Evolutionary conservation across 2,888 invertebrate species (phyloP).

Genomic region (Nycteola revayana): DNA sequence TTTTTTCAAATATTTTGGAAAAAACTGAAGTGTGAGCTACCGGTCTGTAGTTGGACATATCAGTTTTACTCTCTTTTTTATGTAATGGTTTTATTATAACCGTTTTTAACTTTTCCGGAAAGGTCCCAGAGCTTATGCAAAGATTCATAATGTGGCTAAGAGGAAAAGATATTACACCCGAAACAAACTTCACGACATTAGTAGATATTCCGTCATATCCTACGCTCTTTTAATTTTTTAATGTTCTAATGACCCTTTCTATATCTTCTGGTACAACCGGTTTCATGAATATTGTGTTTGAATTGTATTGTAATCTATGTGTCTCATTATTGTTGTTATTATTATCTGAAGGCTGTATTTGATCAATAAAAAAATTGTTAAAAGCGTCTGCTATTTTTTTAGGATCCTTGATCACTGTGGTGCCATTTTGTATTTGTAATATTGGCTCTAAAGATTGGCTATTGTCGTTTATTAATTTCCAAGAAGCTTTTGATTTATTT

Average conservation of each 20-base stretch:
- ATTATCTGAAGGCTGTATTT: not conserved
- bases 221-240: constrained; percentile 1
- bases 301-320: too few relatives aligned
- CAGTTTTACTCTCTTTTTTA: not conserved
- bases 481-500: not conserved
- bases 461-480: not conserved
- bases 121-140: not conserved
- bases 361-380: not conserved
- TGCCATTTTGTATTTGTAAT: not conserved
- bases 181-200: not conserved
- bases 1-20: too few relatives aligned
- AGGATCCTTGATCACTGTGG: not conserved
- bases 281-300: not conserved
- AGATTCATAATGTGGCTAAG: constrained; percentile 1
- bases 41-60: too few relatives aligned
- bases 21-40: too few relatives aligned
- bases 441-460: not conserved
- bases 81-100: not conserved
- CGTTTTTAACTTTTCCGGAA: not conserved
- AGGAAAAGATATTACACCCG: not conserved
- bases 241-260: not conserved
- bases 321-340: not conserved
- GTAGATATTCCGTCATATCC: constrained; percentile 3
- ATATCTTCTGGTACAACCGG: constrained; percentile 1
- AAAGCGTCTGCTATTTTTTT: not conserved